A percentile compares a stretch with the other conserved stretches of the same genome.
Conservation (phyloP, 2,888 invertebrate genomes). For the Thelaira solivaga region DNA sequence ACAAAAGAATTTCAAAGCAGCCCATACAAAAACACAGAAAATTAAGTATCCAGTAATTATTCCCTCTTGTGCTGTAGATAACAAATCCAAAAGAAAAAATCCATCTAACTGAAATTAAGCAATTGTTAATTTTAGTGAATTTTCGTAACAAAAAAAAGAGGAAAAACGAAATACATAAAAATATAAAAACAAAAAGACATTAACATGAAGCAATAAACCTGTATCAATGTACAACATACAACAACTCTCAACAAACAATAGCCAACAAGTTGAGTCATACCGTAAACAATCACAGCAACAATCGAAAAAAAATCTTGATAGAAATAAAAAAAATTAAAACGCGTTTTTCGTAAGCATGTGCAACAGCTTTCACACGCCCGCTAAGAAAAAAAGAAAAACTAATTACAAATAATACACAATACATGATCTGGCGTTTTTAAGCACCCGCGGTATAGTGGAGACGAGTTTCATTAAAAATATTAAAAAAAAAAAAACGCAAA, state of each 20-base stretch:
- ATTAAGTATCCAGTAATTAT: constrained; percentile 46
- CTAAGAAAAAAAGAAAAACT: constrained; percentile 32
- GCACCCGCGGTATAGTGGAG: neutral
- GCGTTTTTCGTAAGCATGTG: constrained; percentile 61
- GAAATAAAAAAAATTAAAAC: constrained; percentile 40
- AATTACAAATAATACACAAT: constrained; percentile 14
- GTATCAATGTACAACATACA: constrained; percentile 38
- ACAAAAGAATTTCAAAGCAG: constrained; percentile 39
- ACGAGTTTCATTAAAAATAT: neutral
- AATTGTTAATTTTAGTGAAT: constrained; percentile 60
- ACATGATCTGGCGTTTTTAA: constrained; percentile 17
- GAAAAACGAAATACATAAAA: constrained; percentile 50
- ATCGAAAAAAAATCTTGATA: constrained; percentile 18
- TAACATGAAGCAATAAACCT: constrained; percentile 53
- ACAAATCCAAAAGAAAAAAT: constrained; percentile 17
- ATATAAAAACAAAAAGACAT: constrained; percentile 20
- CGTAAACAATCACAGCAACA: neutral
- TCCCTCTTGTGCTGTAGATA: constrained; percentile 36
- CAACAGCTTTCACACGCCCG: constrained; percentile 61
- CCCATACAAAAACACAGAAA: neutral
- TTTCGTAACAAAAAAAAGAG: too few relatives aligned
- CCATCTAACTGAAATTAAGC: constrained; percentile 52
- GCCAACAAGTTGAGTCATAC: constrained; percentile 50
- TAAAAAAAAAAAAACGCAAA: neutral
- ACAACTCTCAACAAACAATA: constrained; percentile 37